Conservation (phyloP, 2,797 vertebrate genomes). For the Periparus ater region DNA sequence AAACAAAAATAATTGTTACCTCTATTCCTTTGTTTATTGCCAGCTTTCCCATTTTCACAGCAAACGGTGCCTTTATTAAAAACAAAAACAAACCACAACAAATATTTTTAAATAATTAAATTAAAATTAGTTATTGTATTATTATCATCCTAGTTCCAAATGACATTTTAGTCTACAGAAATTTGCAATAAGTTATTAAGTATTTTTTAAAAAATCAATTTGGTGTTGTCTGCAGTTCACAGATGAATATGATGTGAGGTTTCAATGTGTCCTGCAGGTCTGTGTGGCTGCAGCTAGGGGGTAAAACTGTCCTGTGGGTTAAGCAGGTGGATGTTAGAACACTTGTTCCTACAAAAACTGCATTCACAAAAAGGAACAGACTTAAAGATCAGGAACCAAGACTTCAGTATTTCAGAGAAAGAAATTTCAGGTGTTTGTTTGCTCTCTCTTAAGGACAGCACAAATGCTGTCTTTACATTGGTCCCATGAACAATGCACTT, state of each 20-base stretch:
- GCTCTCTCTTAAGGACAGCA: not conserved
- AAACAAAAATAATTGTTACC: conserved; percentile 67
- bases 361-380: not conserved
- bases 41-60: conserved; percentile 91
- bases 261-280: not conserved
- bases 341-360: not conserved
- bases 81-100: not conserved
- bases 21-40: conserved; percentile 88
- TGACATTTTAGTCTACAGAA: not conserved
- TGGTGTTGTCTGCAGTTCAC: not conserved
- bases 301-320: not conserved
- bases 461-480: not conserved
- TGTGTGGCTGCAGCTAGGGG: not conserved
- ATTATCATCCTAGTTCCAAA: not conserved
- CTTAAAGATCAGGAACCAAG: not conserved
- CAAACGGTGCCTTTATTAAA: conserved; percentile 87
- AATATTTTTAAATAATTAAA: not conserved
- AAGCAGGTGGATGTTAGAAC: not conserved
- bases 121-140: not conserved
- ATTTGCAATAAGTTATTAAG: not conserved
- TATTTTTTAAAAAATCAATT: not conserved
- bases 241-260: accelerated
- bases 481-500: not conserved
- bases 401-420: not conserved
- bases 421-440: not conserved